These are phyloP conservation scores for Noctilio leporinus DNA, from an alignment of 2,113 vertebrate genomes.

Conservation along the genomic window DNA sequence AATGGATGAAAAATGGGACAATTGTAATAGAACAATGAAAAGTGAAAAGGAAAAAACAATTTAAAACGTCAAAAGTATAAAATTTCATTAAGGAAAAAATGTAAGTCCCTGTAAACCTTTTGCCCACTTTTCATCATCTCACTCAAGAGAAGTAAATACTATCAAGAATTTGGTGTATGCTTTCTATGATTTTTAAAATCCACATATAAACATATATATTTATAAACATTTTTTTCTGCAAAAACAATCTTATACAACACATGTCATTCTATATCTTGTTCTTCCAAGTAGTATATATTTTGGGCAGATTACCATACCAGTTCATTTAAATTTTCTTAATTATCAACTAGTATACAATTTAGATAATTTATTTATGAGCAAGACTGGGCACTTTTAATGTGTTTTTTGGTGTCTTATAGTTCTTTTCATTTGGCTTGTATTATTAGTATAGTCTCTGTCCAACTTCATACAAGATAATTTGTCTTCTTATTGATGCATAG, in stretches of 20 bases:
- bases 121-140: neutral
- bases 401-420: neutral
- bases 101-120: neutral
- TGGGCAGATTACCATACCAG: neutral
- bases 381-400: neutral
- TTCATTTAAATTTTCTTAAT: neutral
- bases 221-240: neutral
- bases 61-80: neutral
- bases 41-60: too few relatives aligned
- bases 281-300: neutral
- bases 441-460: neutral
- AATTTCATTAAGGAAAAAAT: neutral
- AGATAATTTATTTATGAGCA: neutral
- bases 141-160: neutral
- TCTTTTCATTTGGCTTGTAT: neutral
- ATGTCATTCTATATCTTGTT: neutral
- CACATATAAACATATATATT: neutral
- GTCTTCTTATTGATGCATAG: neutral
- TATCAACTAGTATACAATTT: neutral
- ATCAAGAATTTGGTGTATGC: neutral
- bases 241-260: neutral
- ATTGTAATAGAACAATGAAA: too few relatives aligned
- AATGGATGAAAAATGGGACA: too few relatives aligned
- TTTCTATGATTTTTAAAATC: neutral
- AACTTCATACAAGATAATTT: neutral